A percentile compares a stretch with the other conserved stretches of the same genome.
Conservation (phyloP, 2,888 invertebrate species). For the Eretmocerus hayati region DNA sequence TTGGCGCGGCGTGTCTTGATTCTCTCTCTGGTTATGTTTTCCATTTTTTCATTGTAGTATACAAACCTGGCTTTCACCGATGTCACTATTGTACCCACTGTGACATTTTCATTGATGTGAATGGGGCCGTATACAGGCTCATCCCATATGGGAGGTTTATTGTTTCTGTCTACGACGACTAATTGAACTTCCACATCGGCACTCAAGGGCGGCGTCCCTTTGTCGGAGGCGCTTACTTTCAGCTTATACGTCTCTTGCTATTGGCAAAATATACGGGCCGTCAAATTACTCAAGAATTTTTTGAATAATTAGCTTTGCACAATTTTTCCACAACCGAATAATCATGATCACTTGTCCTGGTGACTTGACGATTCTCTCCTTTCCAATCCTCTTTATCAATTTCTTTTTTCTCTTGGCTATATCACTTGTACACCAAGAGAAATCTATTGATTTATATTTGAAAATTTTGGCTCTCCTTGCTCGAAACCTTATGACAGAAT, state of each 20-base stretch:
- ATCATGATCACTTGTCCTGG: slow-evolving; percentile 41
- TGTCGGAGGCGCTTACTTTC: slow-evolving; percentile 93
- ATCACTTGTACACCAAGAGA: no score
- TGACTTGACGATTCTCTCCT: slow-evolving; percentile 20
- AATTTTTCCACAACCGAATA: no score
- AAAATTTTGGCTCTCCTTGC: no score
- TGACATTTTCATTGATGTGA: slow-evolving; percentile 97
- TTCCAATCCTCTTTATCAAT: slow-evolving; percentile 27
- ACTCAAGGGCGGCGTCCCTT: slow-evolving; percentile 83
- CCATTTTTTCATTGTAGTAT: slow-evolving; percentile 44
- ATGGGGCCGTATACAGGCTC: slow-evolving; percentile 92
- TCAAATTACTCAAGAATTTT: slow-evolving; percentile 49
- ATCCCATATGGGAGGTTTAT: slow-evolving; percentile 97
- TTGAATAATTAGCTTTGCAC: not conserved
- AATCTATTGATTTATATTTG: no score
- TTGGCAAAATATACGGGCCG: slow-evolving; percentile 63
- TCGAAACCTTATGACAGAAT: slow-evolving; percentile 9
- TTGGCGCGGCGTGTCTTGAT: slow-evolving; percentile 42
- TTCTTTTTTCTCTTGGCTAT: slow-evolving; percentile 23
- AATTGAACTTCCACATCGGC: slow-evolving; percentile 96
- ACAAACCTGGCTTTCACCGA: slow-evolving; percentile 97
- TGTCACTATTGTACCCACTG: slow-evolving; percentile 97
- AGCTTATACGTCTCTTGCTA: slow-evolving; percentile 96
- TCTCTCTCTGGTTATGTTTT: slow-evolving; percentile 31
- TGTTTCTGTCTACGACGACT: slow-evolving; percentile 97